Conservation (phyloP, 2,797 vertebrate genomes). For the Eulemur coronatus region DNA sequence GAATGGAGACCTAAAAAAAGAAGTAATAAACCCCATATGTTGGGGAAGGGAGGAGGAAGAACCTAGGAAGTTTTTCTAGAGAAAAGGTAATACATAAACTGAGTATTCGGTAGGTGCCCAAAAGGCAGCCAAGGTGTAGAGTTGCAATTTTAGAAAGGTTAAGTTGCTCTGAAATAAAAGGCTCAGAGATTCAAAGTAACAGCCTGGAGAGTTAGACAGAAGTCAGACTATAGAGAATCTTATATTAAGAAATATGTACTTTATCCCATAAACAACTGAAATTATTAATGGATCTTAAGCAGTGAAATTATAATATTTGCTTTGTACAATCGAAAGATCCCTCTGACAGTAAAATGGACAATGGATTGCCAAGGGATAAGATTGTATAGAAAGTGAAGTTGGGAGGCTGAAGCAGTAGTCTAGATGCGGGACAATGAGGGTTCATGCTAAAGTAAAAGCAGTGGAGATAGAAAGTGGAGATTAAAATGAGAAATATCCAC, state of each 20-base stretch:
- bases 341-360: not conserved
- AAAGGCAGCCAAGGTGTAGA: not conserved
- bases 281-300: not conserved
- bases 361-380: not conserved
- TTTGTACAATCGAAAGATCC: not conserved
- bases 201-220: not conserved
- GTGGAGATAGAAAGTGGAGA: not conserved
- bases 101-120: not conserved
- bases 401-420: not conserved
- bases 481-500: not conserved
- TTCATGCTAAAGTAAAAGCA: not conserved
- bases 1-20: slow-evolving; percentile 5
- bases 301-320: not conserved
- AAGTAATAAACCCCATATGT: not conserved
- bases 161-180: slow-evolving; percentile 13
- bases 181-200: not conserved
- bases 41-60: not conserved
- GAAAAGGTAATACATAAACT: slow-evolving; percentile 27
- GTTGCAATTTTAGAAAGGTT: not conserved
- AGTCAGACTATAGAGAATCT: not conserved
- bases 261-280: slow-evolving; percentile 39
- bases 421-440: not conserved
- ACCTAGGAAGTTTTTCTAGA: not conserved
- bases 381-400: not conserved
- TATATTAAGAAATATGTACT: slow-evolving; percentile 1